phyloP scores from a whole-genome alignment of 2,113 vertebrate genomes.

The Cephalopterus ornatus region DNA sequence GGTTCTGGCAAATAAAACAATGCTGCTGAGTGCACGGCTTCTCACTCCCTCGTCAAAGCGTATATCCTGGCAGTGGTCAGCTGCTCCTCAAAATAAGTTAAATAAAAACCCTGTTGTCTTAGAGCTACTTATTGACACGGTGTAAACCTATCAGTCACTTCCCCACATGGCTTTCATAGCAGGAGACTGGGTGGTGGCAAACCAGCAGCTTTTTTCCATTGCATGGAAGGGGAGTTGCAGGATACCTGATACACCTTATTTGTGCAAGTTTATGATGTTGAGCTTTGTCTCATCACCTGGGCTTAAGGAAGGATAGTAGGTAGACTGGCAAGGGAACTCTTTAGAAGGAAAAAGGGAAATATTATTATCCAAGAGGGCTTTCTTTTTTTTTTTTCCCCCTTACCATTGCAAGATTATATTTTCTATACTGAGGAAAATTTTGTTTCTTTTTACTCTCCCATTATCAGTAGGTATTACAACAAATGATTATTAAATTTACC shows the following conservation, averaged over 20 bases:
- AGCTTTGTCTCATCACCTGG: neutral
- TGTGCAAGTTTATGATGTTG: neutral
- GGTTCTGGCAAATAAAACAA: neutral
- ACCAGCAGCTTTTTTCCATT: neutral
- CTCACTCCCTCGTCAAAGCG: rapidly evolving
- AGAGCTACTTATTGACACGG: neutral
- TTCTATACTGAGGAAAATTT: neutral
- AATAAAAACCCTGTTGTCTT: neutral
- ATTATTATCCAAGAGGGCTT: neutral
- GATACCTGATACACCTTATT: neutral
- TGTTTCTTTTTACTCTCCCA: neutral
- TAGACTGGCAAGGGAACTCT: neutral
- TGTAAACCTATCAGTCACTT: neutral
- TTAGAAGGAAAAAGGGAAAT: neutral
- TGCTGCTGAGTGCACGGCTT: neutral
- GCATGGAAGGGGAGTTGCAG: neutral
- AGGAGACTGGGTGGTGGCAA: neutral
- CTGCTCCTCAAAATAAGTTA: neutral
- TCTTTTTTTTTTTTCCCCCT: too few species aligned
- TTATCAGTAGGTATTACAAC: neutral
- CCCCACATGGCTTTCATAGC: neutral
- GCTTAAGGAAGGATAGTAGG: neutral
- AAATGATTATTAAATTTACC: neutral
- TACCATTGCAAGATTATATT: neutral
- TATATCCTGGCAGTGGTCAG: neutral